Conservation (phyloP, 2,113 vertebrate genomes). For the Nycticebus coucang region DNA sequence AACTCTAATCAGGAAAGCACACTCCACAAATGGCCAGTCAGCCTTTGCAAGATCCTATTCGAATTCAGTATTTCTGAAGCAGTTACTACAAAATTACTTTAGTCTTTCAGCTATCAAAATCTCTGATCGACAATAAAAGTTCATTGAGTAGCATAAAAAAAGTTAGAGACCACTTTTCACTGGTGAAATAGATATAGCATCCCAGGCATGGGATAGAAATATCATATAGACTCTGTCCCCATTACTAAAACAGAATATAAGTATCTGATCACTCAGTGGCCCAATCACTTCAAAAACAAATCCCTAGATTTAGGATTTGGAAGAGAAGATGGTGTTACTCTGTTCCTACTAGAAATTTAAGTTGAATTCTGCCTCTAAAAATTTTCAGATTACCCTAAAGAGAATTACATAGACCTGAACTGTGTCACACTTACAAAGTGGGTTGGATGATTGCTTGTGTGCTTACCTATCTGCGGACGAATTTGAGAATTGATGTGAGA, state of each 20-base stretch:
- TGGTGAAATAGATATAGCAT: not conserved
- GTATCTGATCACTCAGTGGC: not conserved
- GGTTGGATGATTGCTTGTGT: not conserved
- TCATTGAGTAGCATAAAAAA: not conserved
- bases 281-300: not conserved
- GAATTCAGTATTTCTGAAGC: not conserved
- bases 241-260: not conserved
- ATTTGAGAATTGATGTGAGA: not conserved
- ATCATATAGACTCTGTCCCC: not conserved
- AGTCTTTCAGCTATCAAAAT: not conserved
- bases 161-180: not conserved
- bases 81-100: not conserved
- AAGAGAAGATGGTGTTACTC: not conserved
- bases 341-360: not conserved
- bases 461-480: not conserved
- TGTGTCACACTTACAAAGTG: not conserved
- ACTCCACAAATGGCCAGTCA: not conserved
- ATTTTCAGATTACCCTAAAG: not conserved
- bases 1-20: slow-evolving; percentile 10
- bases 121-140: not conserved
- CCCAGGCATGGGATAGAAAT: not conserved
- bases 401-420: not conserved
- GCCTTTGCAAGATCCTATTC: not conserved
- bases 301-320: not conserved
- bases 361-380: not conserved